Conservation (phyloP, 1,140 invertebrate genomes). For the Cydia fagiglandana region DNA sequence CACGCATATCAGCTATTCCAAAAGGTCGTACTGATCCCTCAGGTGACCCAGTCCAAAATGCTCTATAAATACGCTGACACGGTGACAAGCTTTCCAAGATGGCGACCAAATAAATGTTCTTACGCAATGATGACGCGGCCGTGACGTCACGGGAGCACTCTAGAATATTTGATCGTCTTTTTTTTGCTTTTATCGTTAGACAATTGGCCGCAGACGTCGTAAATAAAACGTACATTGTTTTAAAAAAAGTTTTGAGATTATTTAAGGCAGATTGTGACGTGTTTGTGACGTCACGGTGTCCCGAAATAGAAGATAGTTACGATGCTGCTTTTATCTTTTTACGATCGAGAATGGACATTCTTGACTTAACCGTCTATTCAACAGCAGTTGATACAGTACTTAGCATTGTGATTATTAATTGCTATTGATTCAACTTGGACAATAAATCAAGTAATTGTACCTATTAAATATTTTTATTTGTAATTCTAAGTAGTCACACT, state of each 20-base stretch:
- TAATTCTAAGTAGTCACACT: no score
- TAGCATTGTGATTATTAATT: no score
- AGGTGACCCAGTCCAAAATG: slow-evolving; percentile 59
- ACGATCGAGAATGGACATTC: not conserved
- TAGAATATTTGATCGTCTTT: not conserved
- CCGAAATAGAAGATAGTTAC: not conserved
- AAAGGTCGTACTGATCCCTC: slow-evolving; percentile 34
- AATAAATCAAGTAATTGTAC: no score
- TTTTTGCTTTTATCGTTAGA: slow-evolving; percentile 4
- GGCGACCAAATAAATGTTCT: slow-evolving; percentile 62
- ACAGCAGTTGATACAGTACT: no score
- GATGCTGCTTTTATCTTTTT: not conserved
- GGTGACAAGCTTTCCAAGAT: slow-evolving; percentile 62
- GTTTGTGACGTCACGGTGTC: not conserved
- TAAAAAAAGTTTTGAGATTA: not conserved
- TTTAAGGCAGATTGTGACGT: not conserved
- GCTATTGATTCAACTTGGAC: no score
- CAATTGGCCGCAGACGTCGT: slow-evolving; percentile 1
- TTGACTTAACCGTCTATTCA: no score
- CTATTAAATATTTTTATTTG: no score
- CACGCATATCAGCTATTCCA: not conserved
- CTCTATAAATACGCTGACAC: slow-evolving; percentile 65
- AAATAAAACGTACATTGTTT: slow-evolving; percentile 3
- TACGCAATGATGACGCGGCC: slow-evolving; percentile 67
- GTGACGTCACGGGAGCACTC: slow-evolving; percentile 55